Conservation (phyloP, 2,888 invertebrate species). For the Nemoura dubitans region DNA sequence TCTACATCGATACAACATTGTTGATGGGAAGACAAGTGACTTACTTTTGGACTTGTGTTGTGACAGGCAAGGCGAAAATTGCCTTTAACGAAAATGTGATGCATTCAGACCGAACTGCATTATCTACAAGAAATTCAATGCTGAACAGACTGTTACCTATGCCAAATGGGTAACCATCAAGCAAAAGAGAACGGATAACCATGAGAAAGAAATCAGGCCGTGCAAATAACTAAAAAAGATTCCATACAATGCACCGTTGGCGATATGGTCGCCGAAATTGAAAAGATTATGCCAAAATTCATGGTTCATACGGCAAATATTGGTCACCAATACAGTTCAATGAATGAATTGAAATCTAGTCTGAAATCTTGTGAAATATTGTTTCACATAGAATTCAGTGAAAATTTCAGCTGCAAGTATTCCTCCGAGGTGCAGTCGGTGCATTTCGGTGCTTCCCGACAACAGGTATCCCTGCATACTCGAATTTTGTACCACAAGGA, state of each 20-base stretch:
- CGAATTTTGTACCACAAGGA: conserved; percentile 54
- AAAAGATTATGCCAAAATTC: conserved; percentile 56
- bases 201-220: conserved; percentile 50
- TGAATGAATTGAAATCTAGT: conserved; percentile 40
- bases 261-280: conserved; percentile 58
- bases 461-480: conserved; percentile 46
- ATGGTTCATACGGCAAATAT: conserved; percentile 56
- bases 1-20: too few species aligned
- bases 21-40: conserved; percentile 21
- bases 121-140: conserved; percentile 39
- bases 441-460: conserved; percentile 41
- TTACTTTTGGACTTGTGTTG: conserved; percentile 43
- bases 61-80: conserved; percentile 42
- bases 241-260: conserved; percentile 55
- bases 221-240: conserved; percentile 59
- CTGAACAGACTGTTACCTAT: neutral
- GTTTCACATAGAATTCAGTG: conserved; percentile 45
- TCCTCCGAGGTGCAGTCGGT: conserved; percentile 41
- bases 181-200: conserved; percentile 7
- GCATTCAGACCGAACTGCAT: conserved; percentile 16
- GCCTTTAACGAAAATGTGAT: conserved; percentile 44
- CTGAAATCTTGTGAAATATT: conserved; percentile 41
- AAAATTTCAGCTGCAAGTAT: conserved; percentile 45
- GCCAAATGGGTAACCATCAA: too few species aligned
- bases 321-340: conserved; percentile 39